A percentile compares a stretch with the other conserved stretches of the same genome.
Evolutionary conservation across 2,113 vertebrate genomes (phyloP).

Genomic region (Phrynosoma platyrhinos): DNA sequence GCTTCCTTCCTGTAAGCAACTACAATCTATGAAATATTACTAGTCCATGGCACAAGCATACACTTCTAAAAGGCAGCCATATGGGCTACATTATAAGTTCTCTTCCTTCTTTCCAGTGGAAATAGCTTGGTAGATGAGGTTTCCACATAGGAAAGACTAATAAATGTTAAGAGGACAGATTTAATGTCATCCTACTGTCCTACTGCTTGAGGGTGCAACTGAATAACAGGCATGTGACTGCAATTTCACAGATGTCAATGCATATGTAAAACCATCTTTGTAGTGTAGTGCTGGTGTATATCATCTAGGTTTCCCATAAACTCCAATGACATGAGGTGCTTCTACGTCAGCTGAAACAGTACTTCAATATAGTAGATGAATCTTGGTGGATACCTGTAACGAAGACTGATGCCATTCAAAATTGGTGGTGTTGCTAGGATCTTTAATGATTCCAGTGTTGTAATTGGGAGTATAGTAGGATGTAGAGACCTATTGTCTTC

Average conservation of each 20-base stretch:
- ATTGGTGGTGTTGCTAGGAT: not conserved
- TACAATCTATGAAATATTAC: not conserved
- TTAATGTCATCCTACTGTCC: not conserved
- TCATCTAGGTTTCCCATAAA: not conserved
- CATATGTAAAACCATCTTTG: too few species aligned
- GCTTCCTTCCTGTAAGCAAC: not conserved
- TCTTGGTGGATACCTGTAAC: not conserved
- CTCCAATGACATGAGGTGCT: not conserved
- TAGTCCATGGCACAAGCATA: not conserved
- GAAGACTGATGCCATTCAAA: not conserved
- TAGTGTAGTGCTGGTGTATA: not conserved
- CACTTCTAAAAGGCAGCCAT: not conserved
- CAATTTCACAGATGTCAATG: not conserved
- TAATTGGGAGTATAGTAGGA: not conserved
- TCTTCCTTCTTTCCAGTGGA: not conserved
- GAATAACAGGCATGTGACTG: not conserved
- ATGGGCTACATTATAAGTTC: fast-evolving
- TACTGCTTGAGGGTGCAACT: not conserved
- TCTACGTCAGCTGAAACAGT: not conserved
- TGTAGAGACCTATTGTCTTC: not conserved
- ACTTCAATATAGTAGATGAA: not conserved
- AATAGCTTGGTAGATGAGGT: not conserved
- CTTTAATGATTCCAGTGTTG: not conserved
- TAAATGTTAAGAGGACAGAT: not conserved
- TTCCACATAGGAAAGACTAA: not conserved